Evolutionary conservation across 2,797 vertebrate genomes (phyloP).

Genomic region (Margarornis squamiger): DNA sequence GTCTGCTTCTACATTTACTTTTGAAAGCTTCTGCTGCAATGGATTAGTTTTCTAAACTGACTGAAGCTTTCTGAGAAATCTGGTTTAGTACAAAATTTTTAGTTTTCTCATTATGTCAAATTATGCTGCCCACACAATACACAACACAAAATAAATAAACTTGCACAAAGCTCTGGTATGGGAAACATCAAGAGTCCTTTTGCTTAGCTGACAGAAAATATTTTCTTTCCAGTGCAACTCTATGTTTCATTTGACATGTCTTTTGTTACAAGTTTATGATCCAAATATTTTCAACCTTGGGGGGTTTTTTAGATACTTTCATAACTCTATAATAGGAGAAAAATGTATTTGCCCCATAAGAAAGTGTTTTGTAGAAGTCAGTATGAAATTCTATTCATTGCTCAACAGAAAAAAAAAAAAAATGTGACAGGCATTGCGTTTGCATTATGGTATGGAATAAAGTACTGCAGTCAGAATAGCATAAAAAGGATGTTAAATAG

Average conservation of each 20-base stretch:
- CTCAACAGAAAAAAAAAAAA: background rate
- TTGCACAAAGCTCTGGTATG: background rate
- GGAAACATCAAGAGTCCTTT: background rate
- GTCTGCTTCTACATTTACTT: background rate
- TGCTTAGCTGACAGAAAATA: conserved; percentile 3
- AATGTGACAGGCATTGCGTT: background rate
- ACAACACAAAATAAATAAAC: conserved; percentile 11
- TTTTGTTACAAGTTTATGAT: conserved; percentile 29
- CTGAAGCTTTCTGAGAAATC: background rate
- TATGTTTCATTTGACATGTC: background rate
- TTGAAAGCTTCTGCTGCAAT: background rate
- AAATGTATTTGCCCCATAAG: background rate
- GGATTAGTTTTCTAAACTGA: background rate
- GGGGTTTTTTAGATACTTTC: background rate
- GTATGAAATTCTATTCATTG: background rate
- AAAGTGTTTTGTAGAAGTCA: background rate
- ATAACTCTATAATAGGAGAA: background rate
- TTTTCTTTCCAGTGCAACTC: background rate
- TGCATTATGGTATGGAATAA: conserved; percentile 49
- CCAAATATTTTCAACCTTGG: conserved; percentile 24
- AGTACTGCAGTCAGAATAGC: conserved; percentile 32
- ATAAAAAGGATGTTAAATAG: conserved; percentile 52
- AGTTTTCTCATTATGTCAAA: background rate
- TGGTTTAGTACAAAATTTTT: conserved; percentile 18
- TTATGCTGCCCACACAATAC: background rate